Base-by-base conservation (phyloP, 2,113 vertebrate genomes). In the Baryphthengus martii region DNA sequence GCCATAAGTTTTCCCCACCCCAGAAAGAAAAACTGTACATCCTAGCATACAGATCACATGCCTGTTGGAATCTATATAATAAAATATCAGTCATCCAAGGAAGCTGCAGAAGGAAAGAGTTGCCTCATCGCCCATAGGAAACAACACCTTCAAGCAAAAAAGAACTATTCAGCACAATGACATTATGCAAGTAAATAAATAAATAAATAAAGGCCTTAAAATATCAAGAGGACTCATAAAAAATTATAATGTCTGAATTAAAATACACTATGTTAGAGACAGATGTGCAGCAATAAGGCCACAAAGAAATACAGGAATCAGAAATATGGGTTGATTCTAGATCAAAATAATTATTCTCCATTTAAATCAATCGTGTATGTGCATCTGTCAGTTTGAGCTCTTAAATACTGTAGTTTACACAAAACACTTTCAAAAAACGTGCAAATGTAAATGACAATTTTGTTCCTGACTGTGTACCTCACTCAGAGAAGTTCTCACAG, bases 1-100 rank as follows among this genome's bases (percentile, higher is more conserved):
- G 63, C 53, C n/a, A 2, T 50, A 74, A 82, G 62, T 88, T 68
- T 68, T 75, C 31, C 85, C 90, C 88, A 81, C 40, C 52, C 37
- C 52, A 75, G 28, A 90, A 83, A 81, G 42, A 35, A 95, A 96
- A 77, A 53, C 17, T 3, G 3, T 70, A 79, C 45, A 59, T 88
- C 91, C 88, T 95, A 79, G 93, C 85, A 73, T 77, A 94, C 39
- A 89, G 87, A 73, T 85, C 95, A 97, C 97, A 96, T 96, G 96
- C 96, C 95, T 96, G 86, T 88, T 76, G 82, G 58, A 90, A 94
- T 93, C 85, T 95, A 96, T 87, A 94, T 50, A 96, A 96, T 87
- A 97, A 96, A 95, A 93, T 96, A 95, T 96, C 96, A 96, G 91
- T 83, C 96, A 96, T 97, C 95, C 86, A 83, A 85, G 79, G 85